These are phyloP conservation scores for Caenorhabditis parvicauda DNA, from an alignment of 2,888 invertebrate species.

Conservation along the genomic window DNA sequence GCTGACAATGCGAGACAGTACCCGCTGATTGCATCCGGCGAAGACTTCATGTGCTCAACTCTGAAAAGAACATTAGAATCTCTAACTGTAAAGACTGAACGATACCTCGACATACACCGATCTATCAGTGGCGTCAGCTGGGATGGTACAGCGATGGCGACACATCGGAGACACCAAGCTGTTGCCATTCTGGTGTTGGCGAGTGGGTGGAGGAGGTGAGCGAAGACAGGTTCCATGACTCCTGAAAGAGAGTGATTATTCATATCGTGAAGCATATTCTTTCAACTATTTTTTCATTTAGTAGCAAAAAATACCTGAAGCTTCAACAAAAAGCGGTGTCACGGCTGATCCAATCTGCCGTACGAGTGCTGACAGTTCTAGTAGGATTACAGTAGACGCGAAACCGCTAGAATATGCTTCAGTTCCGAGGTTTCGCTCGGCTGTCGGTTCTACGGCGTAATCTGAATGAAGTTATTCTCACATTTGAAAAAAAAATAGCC, in stretches of 20 bases:
- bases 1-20: conserved; percentile 91
- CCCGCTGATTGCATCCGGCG: conserved; percentile 73
- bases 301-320: conserved; percentile 67
- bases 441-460: conserved; percentile 15
- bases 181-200: conserved; percentile 88
- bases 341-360: conserved; percentile 90
- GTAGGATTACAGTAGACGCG: conserved; percentile 75
- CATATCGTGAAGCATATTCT: too few species aligned
- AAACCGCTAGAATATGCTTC: conserved; percentile 32
- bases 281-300: background rate
- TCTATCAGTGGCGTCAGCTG: conserved; percentile 90
- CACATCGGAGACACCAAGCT: conserved; percentile 79
- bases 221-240: conserved; percentile 76
- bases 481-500: too few species aligned
- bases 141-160: conserved; percentile 85
- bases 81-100: background rate
- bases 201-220: conserved; percentile 88
- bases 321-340: conserved; percentile 83
- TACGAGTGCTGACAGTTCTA: conserved; percentile 86
- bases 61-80: conserved; percentile 68
- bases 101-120: conserved; percentile 64
- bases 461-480: conserved; percentile 5
- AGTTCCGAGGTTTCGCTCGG: conserved; percentile 25
- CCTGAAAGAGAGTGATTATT: conserved; percentile 66
- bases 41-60: conserved; percentile 83